A percentile compares a stretch with the other conserved stretches of the same genome.
Evolutionary conservation across 92 coral and sea anemone species (phyloP).

Genomic region (Epizoanthus rinbou): DNA sequence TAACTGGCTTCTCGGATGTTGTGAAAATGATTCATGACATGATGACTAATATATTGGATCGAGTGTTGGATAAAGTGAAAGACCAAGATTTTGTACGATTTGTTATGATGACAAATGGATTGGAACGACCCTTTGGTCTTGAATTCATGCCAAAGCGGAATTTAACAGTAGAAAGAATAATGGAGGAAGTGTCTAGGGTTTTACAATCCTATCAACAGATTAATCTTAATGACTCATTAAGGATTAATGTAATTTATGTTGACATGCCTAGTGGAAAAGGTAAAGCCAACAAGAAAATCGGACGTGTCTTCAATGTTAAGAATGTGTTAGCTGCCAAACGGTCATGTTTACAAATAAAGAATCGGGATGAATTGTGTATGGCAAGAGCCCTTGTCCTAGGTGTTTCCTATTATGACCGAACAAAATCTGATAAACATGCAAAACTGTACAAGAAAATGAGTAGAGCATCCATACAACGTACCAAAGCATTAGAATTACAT

Average conservation of each 20-base stretch:
- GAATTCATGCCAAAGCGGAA: not conserved
- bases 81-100: not conserved
- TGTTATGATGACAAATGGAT: not conserved
- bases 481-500: slow-evolving; percentile 5
- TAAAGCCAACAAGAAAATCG: not conserved
- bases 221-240: not conserved
- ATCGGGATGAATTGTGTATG: not conserved
- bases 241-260: not conserved
- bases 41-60: not conserved
- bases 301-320: not conserved
- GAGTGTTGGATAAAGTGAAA: not conserved
- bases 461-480: not conserved
- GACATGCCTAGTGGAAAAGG: not conserved
- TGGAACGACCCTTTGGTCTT: not conserved
- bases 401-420: not conserved
- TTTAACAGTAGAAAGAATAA: no score
- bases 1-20: not conserved
- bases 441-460: not conserved
- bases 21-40: not conserved
- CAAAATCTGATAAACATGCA: not conserved
- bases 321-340: no score
- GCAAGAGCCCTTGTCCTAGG: not conserved
- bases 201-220: not conserved
- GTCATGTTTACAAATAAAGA: not conserved
- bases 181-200: no score